phyloP scores from a whole-genome alignment of 2,113 vertebrate genomes.

The Rutilus rutilus region DNA sequence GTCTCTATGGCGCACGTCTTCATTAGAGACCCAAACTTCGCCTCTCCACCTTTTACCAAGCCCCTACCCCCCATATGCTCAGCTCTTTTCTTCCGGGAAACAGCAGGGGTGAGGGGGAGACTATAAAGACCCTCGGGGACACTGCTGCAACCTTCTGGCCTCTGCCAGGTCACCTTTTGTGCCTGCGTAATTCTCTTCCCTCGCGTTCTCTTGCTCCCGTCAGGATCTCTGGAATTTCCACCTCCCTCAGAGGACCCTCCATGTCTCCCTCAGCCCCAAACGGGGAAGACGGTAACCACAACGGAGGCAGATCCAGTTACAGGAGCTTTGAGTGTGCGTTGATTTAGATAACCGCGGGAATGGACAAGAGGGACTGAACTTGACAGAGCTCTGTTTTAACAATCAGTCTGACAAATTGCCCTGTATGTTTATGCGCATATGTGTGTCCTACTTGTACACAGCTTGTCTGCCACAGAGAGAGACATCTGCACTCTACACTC shows the following conservation, averaged over 20 bases:
- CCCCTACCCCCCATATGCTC: conserved; percentile 10
- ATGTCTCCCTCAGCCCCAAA: background rate
- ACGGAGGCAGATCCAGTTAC: conserved; percentile 27
- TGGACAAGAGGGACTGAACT: conserved; percentile 4
- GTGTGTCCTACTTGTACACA: background rate
- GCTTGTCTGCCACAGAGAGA: background rate
- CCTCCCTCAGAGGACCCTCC: conserved; percentile 17
- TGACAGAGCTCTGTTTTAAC: conserved; percentile 9
- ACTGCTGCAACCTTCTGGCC: conserved; percentile 20
- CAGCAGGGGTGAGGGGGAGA: conserved; percentile 22
- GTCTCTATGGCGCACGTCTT: conserved; percentile 63
- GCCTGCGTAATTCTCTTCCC: background rate
- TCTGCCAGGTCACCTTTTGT: conserved; percentile 24
- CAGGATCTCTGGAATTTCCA: conserved; percentile 4
- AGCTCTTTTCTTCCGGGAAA: conserved; percentile 31
- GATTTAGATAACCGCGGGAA: background rate
- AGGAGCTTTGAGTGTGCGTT: background rate
- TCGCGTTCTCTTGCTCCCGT: conserved; percentile 13
- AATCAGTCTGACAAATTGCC: background rate
- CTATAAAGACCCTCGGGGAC: conserved; percentile 22
- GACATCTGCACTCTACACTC: background rate
- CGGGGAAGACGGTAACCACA: background rate
- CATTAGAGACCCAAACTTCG: conserved; percentile 32
- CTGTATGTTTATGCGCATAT: background rate
- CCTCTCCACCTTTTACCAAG: conserved; percentile 23